Conservation (phyloP, 2,888 invertebrate genomes). For the Sympetrum striolatum region DNA sequence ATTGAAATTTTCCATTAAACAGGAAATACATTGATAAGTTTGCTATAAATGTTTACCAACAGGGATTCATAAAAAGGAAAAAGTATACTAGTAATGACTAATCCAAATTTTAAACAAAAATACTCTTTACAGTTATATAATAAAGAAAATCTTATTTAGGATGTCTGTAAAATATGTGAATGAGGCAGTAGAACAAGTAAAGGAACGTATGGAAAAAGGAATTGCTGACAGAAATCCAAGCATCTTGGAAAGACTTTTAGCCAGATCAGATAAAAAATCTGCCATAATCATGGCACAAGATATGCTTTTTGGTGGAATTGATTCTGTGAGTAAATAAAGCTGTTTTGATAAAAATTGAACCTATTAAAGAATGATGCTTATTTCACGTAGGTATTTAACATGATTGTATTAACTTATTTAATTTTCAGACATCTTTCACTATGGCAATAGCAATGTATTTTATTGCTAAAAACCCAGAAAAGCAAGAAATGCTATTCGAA, state of each 20-base stretch:
- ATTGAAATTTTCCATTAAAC: too few relatives aligned
- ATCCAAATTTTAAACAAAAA: too few relatives aligned
- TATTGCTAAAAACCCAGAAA: conserved; percentile 54
- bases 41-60: too few relatives aligned
- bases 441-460: conserved; percentile 54
- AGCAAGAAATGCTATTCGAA: conserved; percentile 11
- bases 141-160: not conserved
- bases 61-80: too few relatives aligned
- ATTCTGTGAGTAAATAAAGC: conserved; percentile 66
- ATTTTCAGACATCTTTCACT: conserved; percentile 53
- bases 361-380: not conserved
- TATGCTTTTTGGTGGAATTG: conserved; percentile 73
- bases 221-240: conserved; percentile 58
- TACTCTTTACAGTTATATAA: too few relatives aligned
- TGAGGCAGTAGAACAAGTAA: conserved; percentile 51
- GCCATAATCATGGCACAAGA: conserved; percentile 74
- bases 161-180: not conserved
- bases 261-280: conserved; percentile 56
- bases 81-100: too few relatives aligned
- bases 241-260: conserved; percentile 69
- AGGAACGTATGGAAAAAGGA: conserved; percentile 45
- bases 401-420: not conserved
- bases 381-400: not conserved
- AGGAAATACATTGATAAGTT: too few relatives aligned
- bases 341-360: not conserved